Percentiles rank a stretch among this genome's conserved stretches.
These are phyloP conservation scores for Rhinogobio ventralis DNA, from an alignment of 2,797 vertebrate genomes.

Conservation along the genomic window DNA sequence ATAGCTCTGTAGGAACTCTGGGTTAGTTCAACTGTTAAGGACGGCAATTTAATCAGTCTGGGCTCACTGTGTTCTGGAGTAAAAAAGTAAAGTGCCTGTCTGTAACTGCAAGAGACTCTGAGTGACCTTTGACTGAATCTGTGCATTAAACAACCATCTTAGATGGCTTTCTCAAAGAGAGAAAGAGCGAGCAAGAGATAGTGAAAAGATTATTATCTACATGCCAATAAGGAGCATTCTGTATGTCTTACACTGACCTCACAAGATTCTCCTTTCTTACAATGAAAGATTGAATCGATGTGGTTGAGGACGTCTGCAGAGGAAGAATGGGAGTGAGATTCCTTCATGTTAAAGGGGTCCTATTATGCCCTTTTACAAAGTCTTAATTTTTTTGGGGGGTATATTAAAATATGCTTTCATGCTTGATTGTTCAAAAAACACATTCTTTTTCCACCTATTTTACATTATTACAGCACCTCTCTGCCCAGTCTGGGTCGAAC, in stretches of 20 bases:
- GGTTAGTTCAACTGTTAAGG: constrained; percentile 26
- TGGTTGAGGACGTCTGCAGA: background rate
- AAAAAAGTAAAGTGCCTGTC: constrained; percentile 18
- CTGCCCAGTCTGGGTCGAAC: too few species aligned
- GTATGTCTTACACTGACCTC: background rate
- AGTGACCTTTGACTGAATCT: constrained; percentile 42
- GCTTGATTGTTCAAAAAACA: too few species aligned
- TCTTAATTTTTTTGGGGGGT: too few species aligned
- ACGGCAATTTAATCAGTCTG: constrained; percentile 10
- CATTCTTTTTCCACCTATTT: too few species aligned
- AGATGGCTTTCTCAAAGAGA: constrained; percentile 7
- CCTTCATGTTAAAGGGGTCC: background rate
- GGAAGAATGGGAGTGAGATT: background rate
- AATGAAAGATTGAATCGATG: background rate
- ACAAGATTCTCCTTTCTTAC: constrained; percentile 12
- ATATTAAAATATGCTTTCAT: too few species aligned
- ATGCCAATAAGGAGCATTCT: background rate
- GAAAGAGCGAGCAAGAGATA: background rate
- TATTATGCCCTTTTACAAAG: too few species aligned
- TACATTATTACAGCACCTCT: too few species aligned
- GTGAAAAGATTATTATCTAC: background rate
- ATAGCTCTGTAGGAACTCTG: constrained; percentile 28
- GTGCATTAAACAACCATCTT: constrained; percentile 17
- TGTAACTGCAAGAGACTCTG: background rate
- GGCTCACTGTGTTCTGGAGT: background rate